These are phyloP conservation scores for Litocranius walleri DNA, from an alignment of 2,113 vertebrate species.

Conservation along the genomic window DNA sequence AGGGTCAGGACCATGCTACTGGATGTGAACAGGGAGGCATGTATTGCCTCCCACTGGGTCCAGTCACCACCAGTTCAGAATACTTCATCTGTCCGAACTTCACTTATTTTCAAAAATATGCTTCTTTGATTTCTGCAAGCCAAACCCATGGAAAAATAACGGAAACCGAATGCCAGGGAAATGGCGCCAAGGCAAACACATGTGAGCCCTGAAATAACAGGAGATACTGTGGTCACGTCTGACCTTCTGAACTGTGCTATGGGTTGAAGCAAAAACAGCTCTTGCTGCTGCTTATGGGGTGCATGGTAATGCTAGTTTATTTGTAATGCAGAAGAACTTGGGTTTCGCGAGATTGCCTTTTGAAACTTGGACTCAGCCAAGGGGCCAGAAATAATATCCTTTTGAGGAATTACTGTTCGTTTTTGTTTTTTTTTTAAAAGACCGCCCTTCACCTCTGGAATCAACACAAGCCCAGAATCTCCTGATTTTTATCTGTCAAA, in stretches of 20 bases:
- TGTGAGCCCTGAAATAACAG: slow-evolving; percentile 79
- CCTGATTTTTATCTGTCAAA: slow-evolving; percentile 41
- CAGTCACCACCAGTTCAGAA: slow-evolving; percentile 37
- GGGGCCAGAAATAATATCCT: slow-evolving; percentile 66
- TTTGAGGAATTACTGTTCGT: slow-evolving; percentile 54
- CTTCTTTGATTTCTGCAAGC: slow-evolving; percentile 74
- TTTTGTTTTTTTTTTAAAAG: background rate
- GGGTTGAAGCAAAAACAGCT: slow-evolving; percentile 73
- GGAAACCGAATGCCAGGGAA: slow-evolving; percentile 77
- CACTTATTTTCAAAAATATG: slow-evolving; percentile 73
- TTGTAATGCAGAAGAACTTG: slow-evolving; percentile 53
- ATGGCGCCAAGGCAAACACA: slow-evolving; percentile 79
- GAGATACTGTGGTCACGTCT: slow-evolving; percentile 77
- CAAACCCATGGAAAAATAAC: slow-evolving; percentile 80
- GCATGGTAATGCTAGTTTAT: slow-evolving; percentile 47
- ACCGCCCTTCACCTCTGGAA: slow-evolving; percentile 66
- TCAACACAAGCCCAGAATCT: slow-evolving; percentile 54
- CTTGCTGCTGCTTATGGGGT: slow-evolving; percentile 49
- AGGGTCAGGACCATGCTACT: slow-evolving; percentile 21
- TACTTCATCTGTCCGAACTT: slow-evolving; percentile 70
- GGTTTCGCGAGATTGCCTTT: slow-evolving; percentile 47
- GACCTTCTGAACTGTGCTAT: slow-evolving; percentile 77
- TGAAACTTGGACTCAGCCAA: slow-evolving; percentile 43
- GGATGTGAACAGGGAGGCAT: background rate
- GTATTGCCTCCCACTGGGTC: slow-evolving; percentile 14